These are phyloP conservation scores for Gyrodactylus bullatarudis DNA, from an alignment of 1,140 invertebrate genomes.

Conservation along the genomic window DNA sequence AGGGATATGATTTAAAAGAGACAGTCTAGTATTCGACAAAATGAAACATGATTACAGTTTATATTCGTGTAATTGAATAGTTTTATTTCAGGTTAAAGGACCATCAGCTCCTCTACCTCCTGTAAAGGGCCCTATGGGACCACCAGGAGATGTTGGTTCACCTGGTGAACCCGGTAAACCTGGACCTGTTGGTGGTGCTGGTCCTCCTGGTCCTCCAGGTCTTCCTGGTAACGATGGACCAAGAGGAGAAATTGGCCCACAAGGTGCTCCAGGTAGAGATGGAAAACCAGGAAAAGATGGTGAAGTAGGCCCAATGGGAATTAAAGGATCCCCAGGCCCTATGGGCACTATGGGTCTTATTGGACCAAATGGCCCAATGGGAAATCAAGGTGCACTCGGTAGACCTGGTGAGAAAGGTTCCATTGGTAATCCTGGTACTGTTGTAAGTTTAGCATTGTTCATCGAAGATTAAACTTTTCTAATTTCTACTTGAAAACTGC, in stretches of 20 bases:
- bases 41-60: too few relatives aligned
- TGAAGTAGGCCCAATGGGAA: not conserved
- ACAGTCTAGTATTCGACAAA: too few relatives aligned
- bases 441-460: not conserved
- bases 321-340: not conserved
- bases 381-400: not conserved
- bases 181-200: too few relatives aligned
- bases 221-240: not conserved
- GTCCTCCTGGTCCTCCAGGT: not conserved
- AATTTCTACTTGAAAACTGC: too few relatives aligned
- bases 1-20: too few relatives aligned
- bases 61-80: too few relatives aligned
- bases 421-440: not conserved
- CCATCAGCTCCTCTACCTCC: not conserved
- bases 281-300: not conserved
- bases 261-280: not conserved
- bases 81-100: too few relatives aligned
- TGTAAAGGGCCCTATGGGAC: not conserved
- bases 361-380: not conserved
- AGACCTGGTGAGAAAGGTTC: not conserved
- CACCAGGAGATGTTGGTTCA: conserved; percentile 2
- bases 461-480: not conserved
- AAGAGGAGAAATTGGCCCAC: not conserved
- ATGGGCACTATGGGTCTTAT: not conserved
- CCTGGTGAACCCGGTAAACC: not conserved